Evolutionary conservation across 2,113 vertebrate species (phyloP).

Genomic region (Percopsis transmontana): DNA sequence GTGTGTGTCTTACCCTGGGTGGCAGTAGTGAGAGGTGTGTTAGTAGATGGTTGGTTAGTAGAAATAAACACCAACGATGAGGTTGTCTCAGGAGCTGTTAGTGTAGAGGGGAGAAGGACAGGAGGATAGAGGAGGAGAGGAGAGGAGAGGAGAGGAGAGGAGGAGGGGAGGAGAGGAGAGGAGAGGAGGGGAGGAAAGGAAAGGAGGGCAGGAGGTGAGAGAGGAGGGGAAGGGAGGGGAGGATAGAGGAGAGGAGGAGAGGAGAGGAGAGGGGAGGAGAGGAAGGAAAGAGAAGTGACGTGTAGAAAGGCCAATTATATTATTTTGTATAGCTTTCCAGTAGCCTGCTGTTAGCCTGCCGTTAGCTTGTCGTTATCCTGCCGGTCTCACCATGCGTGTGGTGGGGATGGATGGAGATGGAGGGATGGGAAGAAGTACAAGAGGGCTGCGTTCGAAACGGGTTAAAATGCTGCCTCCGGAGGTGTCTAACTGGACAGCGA

Average conservation of each 20-base stretch:
- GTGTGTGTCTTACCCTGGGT: conserved; percentile 39
- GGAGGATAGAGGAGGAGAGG: not conserved
- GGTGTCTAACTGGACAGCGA: too few relatives aligned
- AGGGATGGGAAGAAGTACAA: too few relatives aligned
- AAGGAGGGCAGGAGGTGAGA: not conserved
- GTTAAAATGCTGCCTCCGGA: too few relatives aligned
- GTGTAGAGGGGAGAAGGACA: not conserved
- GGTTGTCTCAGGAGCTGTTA: conserved; percentile 15
- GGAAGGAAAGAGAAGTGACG: too few relatives aligned
- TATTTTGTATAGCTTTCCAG: too few relatives aligned
- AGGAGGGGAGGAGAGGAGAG: not conserved
- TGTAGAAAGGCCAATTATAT: too few relatives aligned
- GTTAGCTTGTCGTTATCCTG: too few relatives aligned
- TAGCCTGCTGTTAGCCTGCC: too few relatives aligned
- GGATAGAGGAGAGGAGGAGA: not conserved
- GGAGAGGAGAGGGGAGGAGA: not conserved
- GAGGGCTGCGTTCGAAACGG: too few relatives aligned
- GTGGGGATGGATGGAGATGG: too few relatives aligned
- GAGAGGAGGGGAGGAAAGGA: not conserved
- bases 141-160: not conserved
- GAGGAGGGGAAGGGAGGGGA: not conserved
- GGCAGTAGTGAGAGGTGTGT: conserved; percentile 22
- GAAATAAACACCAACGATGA: conserved; percentile 9
- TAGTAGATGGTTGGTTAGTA: conserved; percentile 42
- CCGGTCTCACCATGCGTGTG: too few relatives aligned